phyloP scores from a whole-genome alignment of 92 coral and sea anemone species.

The Umimayanthus kanabou region DNA sequence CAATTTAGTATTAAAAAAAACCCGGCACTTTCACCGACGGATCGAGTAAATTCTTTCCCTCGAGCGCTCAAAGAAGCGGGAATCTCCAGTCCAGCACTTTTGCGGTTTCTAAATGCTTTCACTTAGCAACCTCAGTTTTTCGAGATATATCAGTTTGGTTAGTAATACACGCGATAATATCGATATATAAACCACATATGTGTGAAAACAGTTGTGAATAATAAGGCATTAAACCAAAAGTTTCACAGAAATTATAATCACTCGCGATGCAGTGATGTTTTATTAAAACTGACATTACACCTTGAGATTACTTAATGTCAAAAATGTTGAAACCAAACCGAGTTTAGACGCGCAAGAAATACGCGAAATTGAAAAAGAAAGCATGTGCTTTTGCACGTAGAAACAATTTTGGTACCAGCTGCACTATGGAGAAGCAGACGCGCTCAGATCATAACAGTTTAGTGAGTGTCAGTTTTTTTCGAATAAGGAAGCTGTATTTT shows the following conservation, averaged over 20 bases:
- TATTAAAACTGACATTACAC: background rate
- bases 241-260: background rate
- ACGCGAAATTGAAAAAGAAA: background rate
- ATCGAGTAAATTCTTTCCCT: background rate
- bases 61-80: background rate
- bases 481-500: background rate
- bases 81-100: background rate
- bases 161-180: background rate
- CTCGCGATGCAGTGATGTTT: no score
- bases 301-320: background rate
- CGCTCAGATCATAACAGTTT: no score
- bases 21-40: background rate
- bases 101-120: background rate
- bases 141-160: background rate
- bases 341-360: background rate
- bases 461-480: background rate
- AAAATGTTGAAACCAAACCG: background rate
- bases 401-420: background rate
- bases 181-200: background rate
- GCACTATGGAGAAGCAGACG: background rate
- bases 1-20: no score
- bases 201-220: background rate
- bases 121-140: background rate
- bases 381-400: background rate
- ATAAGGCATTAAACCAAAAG: background rate